These are phyloP conservation scores for Drosophila basisetae DNA, from an alignment of 2,888 invertebrate genomes.

Conservation along the genomic window DNA sequence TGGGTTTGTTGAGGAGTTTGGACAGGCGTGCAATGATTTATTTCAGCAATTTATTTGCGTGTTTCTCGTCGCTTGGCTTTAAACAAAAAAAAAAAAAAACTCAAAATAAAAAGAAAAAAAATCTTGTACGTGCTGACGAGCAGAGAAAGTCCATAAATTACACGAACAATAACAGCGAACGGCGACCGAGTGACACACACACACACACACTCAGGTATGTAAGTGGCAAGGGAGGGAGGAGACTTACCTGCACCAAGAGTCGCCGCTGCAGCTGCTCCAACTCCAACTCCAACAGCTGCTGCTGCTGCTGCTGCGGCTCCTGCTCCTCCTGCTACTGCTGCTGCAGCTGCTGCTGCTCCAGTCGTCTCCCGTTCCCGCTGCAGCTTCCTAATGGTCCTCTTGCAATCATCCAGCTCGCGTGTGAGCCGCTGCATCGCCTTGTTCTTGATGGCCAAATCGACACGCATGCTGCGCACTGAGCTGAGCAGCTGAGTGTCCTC, in stretches of 20 bases:
- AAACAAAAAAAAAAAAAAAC: slow-evolving; percentile 5
- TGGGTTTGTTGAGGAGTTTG: slow-evolving; percentile 13
- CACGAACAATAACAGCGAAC: slow-evolving; percentile 35
- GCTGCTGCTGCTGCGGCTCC: slow-evolving; percentile 88
- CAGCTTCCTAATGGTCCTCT: slow-evolving; percentile 90
- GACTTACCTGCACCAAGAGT: slow-evolving; percentile 46
- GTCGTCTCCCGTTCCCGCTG: slow-evolving; percentile 90
- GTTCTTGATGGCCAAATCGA: slow-evolving; percentile 91
- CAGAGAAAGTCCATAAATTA: slow-evolving; percentile 84
- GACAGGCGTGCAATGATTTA: slow-evolving; percentile 77
- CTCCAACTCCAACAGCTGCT: slow-evolving; percentile 85
- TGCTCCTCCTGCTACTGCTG: slow-evolving; percentile 72
- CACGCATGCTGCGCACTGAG: slow-evolving; percentile 91
- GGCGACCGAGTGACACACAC: slow-evolving; percentile 64
- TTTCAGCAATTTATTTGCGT: slow-evolving; percentile 80
- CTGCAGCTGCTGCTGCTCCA: slow-evolving; percentile 14
- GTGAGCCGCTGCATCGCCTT: slow-evolving; percentile 90
- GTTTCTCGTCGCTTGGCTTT: slow-evolving; percentile 56
- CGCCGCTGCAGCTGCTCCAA: not conserved
- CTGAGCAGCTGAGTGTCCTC: slow-evolving; percentile 92
- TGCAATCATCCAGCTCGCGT: slow-evolving; percentile 91
- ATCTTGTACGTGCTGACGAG: slow-evolving; percentile 66
- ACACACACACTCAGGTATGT: slow-evolving; percentile 48
- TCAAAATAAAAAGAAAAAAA: not conserved
- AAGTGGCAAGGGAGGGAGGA: not conserved